These are phyloP conservation scores for Rhynchophorus ferrugineus DNA, from an alignment of 1,140 invertebrate species.

Conservation along the genomic window DNA sequence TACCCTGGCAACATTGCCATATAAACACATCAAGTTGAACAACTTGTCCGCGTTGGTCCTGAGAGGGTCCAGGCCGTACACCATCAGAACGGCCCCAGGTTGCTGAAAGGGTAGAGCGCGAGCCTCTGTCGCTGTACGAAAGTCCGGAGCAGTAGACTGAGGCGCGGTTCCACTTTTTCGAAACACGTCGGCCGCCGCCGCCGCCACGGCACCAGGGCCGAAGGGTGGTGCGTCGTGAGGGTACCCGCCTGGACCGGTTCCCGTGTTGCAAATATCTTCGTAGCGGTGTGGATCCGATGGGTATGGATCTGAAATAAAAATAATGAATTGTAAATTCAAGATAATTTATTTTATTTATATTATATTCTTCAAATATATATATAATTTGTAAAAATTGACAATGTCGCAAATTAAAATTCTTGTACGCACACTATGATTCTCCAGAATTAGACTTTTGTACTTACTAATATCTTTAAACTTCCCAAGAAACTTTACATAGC, in stretches of 20 bases:
- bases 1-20: constrained; percentile 96
- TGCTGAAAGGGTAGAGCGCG: constrained; percentile 42
- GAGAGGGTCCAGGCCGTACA: constrained; percentile 89
- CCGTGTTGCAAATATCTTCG: constrained; percentile 33
- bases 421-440: no score
- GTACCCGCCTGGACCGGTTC: constrained; percentile 23
- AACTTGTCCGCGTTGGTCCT: constrained; percentile 93
- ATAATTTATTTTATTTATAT: no score
- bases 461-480: no score
- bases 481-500: no score
- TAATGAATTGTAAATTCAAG: not conserved
- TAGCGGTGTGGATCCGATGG: constrained; percentile 35
- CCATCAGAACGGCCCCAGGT: constrained; percentile 92
- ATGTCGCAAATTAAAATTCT: no score
- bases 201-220: constrained; percentile 39
- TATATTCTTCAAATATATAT: no score
- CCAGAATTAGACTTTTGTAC: no score
- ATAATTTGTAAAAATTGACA: no score
- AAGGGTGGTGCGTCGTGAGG: constrained; percentile 16
- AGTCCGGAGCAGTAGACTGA: constrained; percentile 27
- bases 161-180: constrained; percentile 33
- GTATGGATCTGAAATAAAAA: constrained; percentile 36
- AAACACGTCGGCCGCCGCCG: constrained; percentile 32
- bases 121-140: constrained; percentile 31
- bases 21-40: constrained; percentile 98